These are phyloP conservation scores for Indicator maculatus DNA, from an alignment of 2,113 vertebrate species.

Conservation along the genomic window DNA sequence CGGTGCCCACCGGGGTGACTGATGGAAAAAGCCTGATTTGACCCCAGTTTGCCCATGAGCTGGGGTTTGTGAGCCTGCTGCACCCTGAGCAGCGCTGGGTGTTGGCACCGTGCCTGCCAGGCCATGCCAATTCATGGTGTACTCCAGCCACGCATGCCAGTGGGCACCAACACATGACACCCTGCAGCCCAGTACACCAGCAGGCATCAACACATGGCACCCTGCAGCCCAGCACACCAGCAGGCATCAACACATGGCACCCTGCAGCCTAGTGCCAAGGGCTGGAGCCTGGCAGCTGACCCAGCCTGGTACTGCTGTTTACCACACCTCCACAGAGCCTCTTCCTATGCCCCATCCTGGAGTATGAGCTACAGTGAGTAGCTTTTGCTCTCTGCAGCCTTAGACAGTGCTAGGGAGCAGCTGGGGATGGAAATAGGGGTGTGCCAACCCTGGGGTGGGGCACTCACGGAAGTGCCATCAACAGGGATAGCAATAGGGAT, in stretches of 20 bases:
- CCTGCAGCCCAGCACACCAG: fast-evolving
- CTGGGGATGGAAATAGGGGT: background rate
- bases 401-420: background rate
- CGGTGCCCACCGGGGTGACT: background rate
- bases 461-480: background rate
- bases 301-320: conserved; percentile 19
- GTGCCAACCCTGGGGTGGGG: background rate
- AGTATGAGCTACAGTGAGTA: background rate
- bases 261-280: background rate
- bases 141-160: fast-evolving
- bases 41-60: background rate
- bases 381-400: background rate
- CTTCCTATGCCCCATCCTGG: background rate
- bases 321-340: background rate
- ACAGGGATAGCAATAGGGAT: no score
- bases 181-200: no score
- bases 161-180: fast-evolving
- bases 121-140: background rate
- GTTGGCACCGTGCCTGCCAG: background rate
- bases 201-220: no score
- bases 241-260: fast-evolving
- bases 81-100: background rate
- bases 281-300: background rate
- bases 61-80: background rate
- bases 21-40: background rate